A percentile compares a stretch with the other conserved stretches of the same genome.
Evolutionary conservation across 1,140 invertebrate genomes (phyloP).

Genomic region (Grapholita molesta): DNA sequence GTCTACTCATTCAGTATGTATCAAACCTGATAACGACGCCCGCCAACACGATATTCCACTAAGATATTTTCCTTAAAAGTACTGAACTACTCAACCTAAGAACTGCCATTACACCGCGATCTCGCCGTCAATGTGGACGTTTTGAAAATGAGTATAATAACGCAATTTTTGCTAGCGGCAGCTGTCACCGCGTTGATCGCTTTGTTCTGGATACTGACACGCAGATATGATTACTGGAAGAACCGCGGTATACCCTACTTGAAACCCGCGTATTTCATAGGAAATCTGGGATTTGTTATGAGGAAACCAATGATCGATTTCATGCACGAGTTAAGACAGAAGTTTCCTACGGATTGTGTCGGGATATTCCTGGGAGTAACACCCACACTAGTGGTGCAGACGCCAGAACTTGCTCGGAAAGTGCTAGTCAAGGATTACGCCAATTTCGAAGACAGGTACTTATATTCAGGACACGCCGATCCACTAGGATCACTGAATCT

Average conservation of each 20-base stretch:
- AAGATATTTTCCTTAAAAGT: neutral
- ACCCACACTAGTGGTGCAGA: slow-evolving; percentile 46
- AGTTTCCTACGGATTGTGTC: slow-evolving; percentile 40
- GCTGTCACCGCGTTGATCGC: neutral
- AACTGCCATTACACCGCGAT: neutral
- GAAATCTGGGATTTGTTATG: slow-evolving; percentile 48
- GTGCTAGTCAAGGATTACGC: slow-evolving; percentile 50
- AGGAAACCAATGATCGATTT: slow-evolving; percentile 49
- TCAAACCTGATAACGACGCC: neutral
- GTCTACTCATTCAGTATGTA: neutral
- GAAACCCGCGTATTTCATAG: slow-evolving; percentile 38
- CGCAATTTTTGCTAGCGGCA: neutral
- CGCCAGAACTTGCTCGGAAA: slow-evolving; percentile 45
- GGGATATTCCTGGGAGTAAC: slow-evolving; percentile 49
- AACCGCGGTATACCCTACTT: slow-evolving; percentile 43
- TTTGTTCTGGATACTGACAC: neutral
- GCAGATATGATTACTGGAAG: slow-evolving; percentile 45
- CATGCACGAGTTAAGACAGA: slow-evolving; percentile 39
- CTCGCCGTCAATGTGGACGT: neutral
- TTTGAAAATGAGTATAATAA: neutral
- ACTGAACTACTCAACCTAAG: neutral
- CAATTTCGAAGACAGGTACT: slow-evolving; percentile 49
- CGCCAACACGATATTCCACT: neutral
- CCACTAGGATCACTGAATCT: slow-evolving; percentile 57
- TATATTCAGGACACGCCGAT: slow-evolving; percentile 40